Percentiles rank a stretch among this genome's conserved stretches.
Evolutionary conservation across 2,888 invertebrate genomes (phyloP).

Genomic region (Pollenia griseotomentosa): DNA sequence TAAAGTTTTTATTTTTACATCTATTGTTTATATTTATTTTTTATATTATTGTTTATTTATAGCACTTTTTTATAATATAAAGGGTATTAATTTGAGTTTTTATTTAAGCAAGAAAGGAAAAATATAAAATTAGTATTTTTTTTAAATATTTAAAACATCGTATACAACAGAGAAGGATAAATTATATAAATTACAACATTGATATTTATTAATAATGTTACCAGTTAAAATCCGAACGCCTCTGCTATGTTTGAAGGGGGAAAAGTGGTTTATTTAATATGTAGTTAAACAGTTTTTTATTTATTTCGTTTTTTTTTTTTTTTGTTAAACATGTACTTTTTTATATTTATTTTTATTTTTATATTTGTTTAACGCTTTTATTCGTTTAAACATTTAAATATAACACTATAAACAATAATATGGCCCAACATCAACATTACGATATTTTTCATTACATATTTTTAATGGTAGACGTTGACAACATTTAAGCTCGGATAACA

Average conservation of each 20-base stretch:
- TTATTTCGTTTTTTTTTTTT: slow-evolving; percentile 20
- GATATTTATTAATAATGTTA: background rate
- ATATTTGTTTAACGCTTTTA: slow-evolving; percentile 28
- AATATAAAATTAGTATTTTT: too few species aligned
- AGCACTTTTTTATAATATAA: too few species aligned
- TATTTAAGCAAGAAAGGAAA: too few species aligned
- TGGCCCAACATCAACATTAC: slow-evolving; percentile 84
- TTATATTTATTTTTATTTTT: slow-evolving; percentile 3
- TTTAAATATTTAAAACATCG: too few species aligned
- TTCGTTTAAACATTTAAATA: slow-evolving; percentile 41
- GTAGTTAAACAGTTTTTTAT: slow-evolving; percentile 22
- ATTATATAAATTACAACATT: background rate
- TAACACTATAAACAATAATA: slow-evolving; percentile 42
- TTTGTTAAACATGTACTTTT: slow-evolving; percentile 23
- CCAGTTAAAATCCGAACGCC: slow-evolving; percentile 65
- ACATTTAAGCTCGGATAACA: slow-evolving; percentile 65
- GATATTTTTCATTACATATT: slow-evolving; percentile 84
- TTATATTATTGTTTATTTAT: too few species aligned
- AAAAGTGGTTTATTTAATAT: slow-evolving; percentile 11
- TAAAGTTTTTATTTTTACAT: too few species aligned
- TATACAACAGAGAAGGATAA: too few species aligned
- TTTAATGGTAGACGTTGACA: slow-evolving; percentile 81
- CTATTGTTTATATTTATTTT: too few species aligned
- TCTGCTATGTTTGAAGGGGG: slow-evolving; percentile 26
- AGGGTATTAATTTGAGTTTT: too few species aligned